Percentiles rank a stretch among this genome's conserved stretches.
phyloP scores from a whole-genome alignment of 2,888 invertebrate species.

The Allophyes oxyacanthae region DNA sequence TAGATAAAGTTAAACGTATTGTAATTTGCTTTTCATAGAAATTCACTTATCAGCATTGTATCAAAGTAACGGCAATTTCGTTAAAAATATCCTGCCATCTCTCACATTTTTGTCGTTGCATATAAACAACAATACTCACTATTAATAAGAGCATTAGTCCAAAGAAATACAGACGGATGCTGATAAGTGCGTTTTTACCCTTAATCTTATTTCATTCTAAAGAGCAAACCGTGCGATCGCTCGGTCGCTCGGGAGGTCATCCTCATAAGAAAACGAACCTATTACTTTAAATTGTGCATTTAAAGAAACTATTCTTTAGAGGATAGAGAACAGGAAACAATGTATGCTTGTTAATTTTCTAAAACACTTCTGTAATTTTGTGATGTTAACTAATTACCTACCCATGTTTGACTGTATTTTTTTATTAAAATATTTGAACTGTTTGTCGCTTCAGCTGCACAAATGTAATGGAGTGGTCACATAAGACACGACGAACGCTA shows the following conservation, averaged over 20 bases:
- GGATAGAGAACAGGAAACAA: background rate
- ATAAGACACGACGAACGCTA: constrained; percentile 28
- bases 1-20: constrained; percentile 60
- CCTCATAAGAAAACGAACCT: constrained; percentile 2
- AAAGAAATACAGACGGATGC: background rate
- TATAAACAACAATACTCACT: background rate
- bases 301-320: constrained; percentile 12
- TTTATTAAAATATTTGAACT: constrained; percentile 2
- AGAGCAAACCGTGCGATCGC: background rate
- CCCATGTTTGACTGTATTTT: constrained; percentile 4
- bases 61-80: background rate
- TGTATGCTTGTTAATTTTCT: constrained; percentile 7
- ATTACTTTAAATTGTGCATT: background rate
- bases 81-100: background rate
- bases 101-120: background rate
- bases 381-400: constrained; percentile 1
- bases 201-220: constrained; percentile 3
- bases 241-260: background rate
- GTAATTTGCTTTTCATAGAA: constrained; percentile 18
- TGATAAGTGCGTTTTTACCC: constrained; percentile 7
- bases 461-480: constrained; percentile 38
- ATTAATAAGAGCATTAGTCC: background rate
- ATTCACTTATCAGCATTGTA: constrained; percentile 14
- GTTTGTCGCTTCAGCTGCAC: constrained; percentile 45
- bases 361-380: background rate